Evolutionary conservation across 2,113 vertebrate genomes (phyloP).

Genomic region (Gasterosteus nipponicus): DNA sequence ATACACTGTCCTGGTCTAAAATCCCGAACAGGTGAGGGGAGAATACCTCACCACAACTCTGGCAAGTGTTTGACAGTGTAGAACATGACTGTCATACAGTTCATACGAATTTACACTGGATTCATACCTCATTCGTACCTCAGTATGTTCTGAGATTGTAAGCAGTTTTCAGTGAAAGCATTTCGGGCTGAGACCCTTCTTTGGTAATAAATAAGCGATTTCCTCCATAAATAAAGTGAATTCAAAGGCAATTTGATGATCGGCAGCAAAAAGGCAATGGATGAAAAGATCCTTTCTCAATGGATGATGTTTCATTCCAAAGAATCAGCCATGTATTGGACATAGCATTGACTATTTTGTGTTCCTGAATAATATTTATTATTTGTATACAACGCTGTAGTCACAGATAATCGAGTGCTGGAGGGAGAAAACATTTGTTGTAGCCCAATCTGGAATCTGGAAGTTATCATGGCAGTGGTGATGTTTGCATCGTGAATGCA

Average conservation of each 20-base stretch:
- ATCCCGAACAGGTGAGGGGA: not conserved
- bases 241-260: not conserved
- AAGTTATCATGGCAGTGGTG: no score
- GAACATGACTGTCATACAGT: not conserved
- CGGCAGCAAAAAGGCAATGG: no score
- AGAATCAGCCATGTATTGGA: constrained; percentile 12
- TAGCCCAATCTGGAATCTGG: no score
- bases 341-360: constrained; percentile 27
- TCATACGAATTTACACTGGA: not conserved
- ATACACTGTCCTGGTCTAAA: no score
- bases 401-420: not conserved
- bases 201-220: not conserved
- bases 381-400: not conserved
- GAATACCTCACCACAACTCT: constrained; percentile 16
- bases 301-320: no score
- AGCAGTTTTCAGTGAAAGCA: not conserved
- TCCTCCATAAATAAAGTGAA: not conserved
- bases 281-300: no score
- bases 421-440: no score
- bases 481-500: no score
- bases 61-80: constrained; percentile 23
- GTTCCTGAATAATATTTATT: not conserved
- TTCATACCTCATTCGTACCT: not conserved
- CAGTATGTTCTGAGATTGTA: no score
- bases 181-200: no score